Evolutionary conservation across 2,797 vertebrate genomes (phyloP).

Genomic region (Staurois parvus): DNA sequence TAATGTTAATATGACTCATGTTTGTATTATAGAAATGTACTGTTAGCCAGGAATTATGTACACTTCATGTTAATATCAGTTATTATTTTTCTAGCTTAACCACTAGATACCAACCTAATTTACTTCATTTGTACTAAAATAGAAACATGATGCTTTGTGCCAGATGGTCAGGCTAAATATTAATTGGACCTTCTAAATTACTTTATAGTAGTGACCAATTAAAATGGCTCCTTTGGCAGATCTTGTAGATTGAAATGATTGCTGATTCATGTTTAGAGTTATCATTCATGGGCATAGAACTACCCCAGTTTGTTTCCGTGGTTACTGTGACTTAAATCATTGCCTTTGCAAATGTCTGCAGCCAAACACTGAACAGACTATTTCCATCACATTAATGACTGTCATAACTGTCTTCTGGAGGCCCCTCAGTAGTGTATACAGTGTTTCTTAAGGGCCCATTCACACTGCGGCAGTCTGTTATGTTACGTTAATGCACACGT

Average conservation of each 20-base stretch:
- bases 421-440: too few species aligned
- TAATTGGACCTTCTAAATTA: slow-evolving; percentile 19
- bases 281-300: slow-evolving; percentile 1
- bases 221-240: slow-evolving; percentile 31
- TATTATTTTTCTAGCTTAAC: not conserved
- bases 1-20: not conserved
- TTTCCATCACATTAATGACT: not conserved
- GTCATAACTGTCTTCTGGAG: not conserved
- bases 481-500: too few species aligned
- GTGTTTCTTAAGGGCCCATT: too few species aligned
- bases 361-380: not conserved
- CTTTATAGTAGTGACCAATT: slow-evolving; percentile 31
- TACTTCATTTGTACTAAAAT: not conserved
- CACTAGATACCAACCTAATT: not conserved
- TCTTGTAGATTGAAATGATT: slow-evolving; percentile 5
- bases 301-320: not conserved
- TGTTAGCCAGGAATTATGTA: too few species aligned
- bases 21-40: not conserved
- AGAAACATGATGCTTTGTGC: not conserved
- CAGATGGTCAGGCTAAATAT: slow-evolving; percentile 35
- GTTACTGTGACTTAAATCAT: slow-evolving; percentile 14
- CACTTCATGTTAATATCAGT: too few species aligned
- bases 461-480: too few species aligned
- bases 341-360: not conserved
- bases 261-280: slow-evolving; percentile 32